Evolutionary conservation across 2,888 invertebrate species (phyloP).

Genomic region (Oligia fasciuncula): DNA sequence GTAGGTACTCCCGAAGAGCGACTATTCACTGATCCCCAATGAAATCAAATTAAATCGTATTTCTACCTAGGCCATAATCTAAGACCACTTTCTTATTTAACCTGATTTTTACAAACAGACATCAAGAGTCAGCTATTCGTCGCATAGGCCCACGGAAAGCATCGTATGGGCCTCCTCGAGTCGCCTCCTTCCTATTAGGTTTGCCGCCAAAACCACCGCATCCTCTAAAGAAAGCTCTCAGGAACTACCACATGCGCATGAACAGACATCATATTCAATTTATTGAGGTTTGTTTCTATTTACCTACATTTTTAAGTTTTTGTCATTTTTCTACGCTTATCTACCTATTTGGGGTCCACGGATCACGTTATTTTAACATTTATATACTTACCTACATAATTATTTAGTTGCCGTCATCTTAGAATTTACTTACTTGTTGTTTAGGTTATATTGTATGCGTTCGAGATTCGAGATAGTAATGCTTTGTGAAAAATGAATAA

Average conservation of each 20-base stretch:
- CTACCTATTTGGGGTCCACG: background rate
- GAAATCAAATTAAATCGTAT: background rate
- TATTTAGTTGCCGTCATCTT: background rate
- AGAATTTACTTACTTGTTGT: background rate
- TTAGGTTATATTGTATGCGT: background rate
- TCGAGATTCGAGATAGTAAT: too few relatives aligned
- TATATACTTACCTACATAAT: too few relatives aligned
- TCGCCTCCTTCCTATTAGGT: conserved; percentile 85
- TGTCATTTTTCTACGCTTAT: background rate
- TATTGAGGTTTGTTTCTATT: conserved; percentile 76
- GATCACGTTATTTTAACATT: background rate
- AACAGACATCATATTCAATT: conserved; percentile 84
- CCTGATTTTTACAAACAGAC: conserved; percentile 69
- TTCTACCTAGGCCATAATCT: background rate
- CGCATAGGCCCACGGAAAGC: conserved; percentile 72
- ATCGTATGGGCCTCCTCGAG: conserved; percentile 82
- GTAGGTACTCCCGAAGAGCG: background rate
- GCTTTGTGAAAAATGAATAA: background rate
- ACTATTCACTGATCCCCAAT: background rate
- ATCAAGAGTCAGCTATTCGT: conserved; percentile 79
- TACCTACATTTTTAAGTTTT: background rate
- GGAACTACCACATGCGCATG: conserved; percentile 81
- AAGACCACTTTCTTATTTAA: background rate
- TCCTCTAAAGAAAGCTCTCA: conserved; percentile 83
- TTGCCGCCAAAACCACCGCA: conserved; percentile 84